Evolutionary conservation across 1,140 invertebrate species (phyloP), one percentile per base, ranked within the genome.

Genomic region (Trachelipus rathkii): DNA sequence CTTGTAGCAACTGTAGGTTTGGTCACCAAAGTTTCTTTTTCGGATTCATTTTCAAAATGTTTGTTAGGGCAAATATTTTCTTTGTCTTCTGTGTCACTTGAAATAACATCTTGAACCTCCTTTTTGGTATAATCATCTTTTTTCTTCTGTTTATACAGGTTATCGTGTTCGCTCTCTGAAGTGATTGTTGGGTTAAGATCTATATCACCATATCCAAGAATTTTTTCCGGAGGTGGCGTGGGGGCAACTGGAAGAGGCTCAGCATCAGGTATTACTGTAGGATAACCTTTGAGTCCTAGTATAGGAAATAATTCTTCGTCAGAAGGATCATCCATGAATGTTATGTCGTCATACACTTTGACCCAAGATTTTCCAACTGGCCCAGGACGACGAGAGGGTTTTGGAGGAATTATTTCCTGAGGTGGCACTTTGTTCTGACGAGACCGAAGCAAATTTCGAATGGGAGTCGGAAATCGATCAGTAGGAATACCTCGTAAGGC

Each of bases 291-390:
- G 73, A 78, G 77, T 8, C 74, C 80, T 24, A 81, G 23, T 45
- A 79, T 33, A 9, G 80, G 80, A 73, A 78, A 79, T 43, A 79
- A 21, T 9, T 77, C 73, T n/a, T 81, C 73, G 23, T 66, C 67
- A 11, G 70, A 72, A 11, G 72, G 53, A 13, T 77, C 77, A 46
- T 81, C 80, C 77, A 81, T 79, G 76, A 74, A 81, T 44, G 77
- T 81, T 69, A 81, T 81, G 19, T 81, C 80, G 69, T 81, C 80
- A 46, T 81, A 81, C 13, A 81, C 80, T 66, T 81, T 81, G 33
- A 81, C 80, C 80, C 80, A 81, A 24, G 77, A 77, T 10, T 77
- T 74, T 10, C 80, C 80, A 10, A 81, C 80, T 5, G 80, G 80
- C 0, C 80, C 80, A n/a, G 75, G 75, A 23, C 78, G 73, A 13